Evolutionary conservation across 2,888 invertebrate species (phyloP), one percentile per base, ranked within the genome.

Genomic region (Hoplodrina ambigua): DNA sequence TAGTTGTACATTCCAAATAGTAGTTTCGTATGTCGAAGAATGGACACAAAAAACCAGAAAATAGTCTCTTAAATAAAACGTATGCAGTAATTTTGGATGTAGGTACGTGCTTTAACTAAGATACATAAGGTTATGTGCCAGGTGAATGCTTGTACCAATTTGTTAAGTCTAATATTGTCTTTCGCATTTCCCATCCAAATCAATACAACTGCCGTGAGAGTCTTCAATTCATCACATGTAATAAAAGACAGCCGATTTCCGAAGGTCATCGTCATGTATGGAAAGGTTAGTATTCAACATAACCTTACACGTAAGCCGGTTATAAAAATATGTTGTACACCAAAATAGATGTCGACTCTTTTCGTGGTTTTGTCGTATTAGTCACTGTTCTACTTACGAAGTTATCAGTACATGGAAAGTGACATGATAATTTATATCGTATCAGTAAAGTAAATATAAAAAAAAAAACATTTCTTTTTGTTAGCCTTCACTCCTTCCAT

Each of bases 381-480:
- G 56, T 75, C 71, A 81, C 50, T 50, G 46, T 53, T 64, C 59
- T 54, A 74, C 41, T 71, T 64, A 55, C 17, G 19, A 52, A 73
- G 55, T 60, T 80, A 73, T 78, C 68, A 57, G 59, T 69, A 60
- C 56, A 60, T 25, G 52, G 61, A 62, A 73, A 81, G 37, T 41
- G 41, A 66, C 58, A 53, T 19, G 58, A 74, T 74, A 69, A 70
- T 69, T 52, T 67, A 33, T 66, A n/a, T 63, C 46, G 11, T 41
- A 41, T 13, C 41, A 13, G 41, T 41, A 1, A 41, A 37, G 37
- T 37, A 33, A 33, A 25, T 25, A 25, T 25, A 25, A 25, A 25
- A 25, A 25, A 25, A 2, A 25, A 2, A 2, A 25, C 25, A 4
- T 33, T 33, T 33, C 7, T 33, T 6, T 33, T 33, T 7, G 33